Evolutionary conservation across 92 coral and sea anemone genomes (phyloP), one percentile per base, ranked within the genome.

Genomic region (Siderastrea siderea): DNA sequence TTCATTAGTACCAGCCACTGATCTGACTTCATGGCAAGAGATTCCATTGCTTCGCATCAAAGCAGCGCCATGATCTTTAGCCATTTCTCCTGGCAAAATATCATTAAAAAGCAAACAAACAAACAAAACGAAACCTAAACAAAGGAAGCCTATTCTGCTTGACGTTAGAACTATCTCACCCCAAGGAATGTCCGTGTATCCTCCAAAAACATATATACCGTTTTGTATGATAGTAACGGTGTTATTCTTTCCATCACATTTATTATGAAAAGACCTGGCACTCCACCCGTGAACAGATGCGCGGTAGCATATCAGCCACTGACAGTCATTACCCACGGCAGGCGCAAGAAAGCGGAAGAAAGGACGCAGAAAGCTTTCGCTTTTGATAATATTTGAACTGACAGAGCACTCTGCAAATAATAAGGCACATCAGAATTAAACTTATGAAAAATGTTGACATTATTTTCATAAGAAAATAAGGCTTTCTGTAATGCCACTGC

Each of bases 141-240:
- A 26, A 26, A 26, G 38, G 38, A 26, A 26, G 38, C 38, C 0
- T 26, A 26, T 26, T 26, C 38, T 26, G 38, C 38, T 26, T 26
- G 38, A 26, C 38, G 38, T 26, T 26, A 3, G 7, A 26, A 1
- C 13, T 38, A 67, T 16, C 78, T 74, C 44, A 74, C 78, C 62
- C 78, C 78, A 74, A 74, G 78, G 15, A 53, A 74, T 74, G 58
- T 74, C 62, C 62, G 78, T 74, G 78, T 6, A 74, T 51, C 78
- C 78, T 51, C 78, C 78, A 52, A 74, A 74, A 51, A 74, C 47
- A 47, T 74, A 51, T 16, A 7, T 2, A 74, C 12, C 13, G 0
- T 4, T 50, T 17, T 74, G 7, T 2, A 74, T 12, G 7, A 74
- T n/a, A 6, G 78, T 74, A 52, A 74, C 78, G 13, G 62, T 74